phyloP scores from a whole-genome alignment of 2,888 invertebrate species.

The Diarsia brunnea region DNA sequence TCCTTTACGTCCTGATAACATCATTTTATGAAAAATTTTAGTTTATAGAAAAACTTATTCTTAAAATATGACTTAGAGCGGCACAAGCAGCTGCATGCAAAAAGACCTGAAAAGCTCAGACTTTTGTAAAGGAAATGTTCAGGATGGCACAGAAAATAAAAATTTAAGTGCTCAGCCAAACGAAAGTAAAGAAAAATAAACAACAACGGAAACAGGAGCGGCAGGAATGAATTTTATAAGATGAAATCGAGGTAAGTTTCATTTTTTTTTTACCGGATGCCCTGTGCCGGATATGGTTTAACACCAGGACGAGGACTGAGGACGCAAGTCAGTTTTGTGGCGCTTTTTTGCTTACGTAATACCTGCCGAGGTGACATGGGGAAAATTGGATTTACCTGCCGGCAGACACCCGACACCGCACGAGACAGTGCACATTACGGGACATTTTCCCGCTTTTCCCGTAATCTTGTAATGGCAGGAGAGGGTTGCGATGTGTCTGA shows the following conservation, averaged over 20 bases:
- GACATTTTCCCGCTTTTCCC: conserved; percentile 10
- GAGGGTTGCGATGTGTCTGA: conserved; percentile 25
- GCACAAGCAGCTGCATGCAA: conserved; percentile 7
- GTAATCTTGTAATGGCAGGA: conserved; percentile 50
- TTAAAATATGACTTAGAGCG: conserved; percentile 9
- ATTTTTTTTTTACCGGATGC: conserved; percentile 26
- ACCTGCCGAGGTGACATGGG: conserved; percentile 43
- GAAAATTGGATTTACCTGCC: conserved; percentile 57
- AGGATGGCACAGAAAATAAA: conserved; percentile 7
- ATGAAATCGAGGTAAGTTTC: conserved; percentile 40
- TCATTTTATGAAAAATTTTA: conserved; percentile 8
- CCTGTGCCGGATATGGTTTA: conserved; percentile 19
- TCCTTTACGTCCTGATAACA: background rate
- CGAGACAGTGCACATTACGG: conserved; percentile 39
- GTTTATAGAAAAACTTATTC: background rate
- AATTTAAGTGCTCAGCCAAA: conserved; percentile 5
- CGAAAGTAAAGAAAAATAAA: conserved; percentile 18
- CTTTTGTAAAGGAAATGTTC: conserved; percentile 16
- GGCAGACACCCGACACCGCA: conserved; percentile 9
- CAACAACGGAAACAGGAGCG: conserved; percentile 7
- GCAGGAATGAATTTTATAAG: conserved; percentile 28
- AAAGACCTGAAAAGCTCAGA: background rate
- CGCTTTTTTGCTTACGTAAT: conserved; percentile 32
- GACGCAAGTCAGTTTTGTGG: conserved; percentile 13
- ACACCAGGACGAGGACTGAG: conserved; percentile 4